A percentile compares a stretch with the other conserved stretches of the same genome.
Evolutionary conservation across 2,797 vertebrate genomes (phyloP).

Genomic region (Sebastes matsubarae): DNA sequence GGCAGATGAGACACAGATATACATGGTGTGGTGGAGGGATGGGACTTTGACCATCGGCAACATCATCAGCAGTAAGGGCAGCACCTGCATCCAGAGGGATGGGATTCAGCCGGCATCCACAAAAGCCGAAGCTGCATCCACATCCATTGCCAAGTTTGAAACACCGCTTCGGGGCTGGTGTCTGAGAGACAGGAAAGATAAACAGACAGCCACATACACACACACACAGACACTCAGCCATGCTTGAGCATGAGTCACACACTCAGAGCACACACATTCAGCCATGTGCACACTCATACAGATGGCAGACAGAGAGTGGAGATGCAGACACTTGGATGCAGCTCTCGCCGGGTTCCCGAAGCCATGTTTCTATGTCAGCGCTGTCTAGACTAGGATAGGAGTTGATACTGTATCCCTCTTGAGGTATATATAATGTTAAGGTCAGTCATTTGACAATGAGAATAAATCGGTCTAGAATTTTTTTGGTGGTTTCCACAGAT

Average conservation of each 20-base stretch:
- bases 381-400: conserved; percentile 59
- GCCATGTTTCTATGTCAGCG: conserved; percentile 46
- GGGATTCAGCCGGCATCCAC: conserved; percentile 29
- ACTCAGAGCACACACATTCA: conserved; percentile 64
- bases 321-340: conserved; percentile 64
- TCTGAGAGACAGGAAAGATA: conserved; percentile 63
- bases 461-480: neutral
- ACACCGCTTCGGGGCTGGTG: conserved; percentile 51
- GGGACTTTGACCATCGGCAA: neutral
- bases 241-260: conserved; percentile 68
- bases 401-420: conserved; percentile 23
- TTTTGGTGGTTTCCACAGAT: neutral
- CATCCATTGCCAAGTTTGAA: conserved; percentile 51
- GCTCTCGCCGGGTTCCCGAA: conserved; percentile 47
- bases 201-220: conserved; percentile 49
- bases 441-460: conserved; percentile 20
- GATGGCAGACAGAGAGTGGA: conserved; percentile 67
- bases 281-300: conserved; percentile 70
- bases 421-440: conserved; percentile 4
- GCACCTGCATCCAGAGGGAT: conserved; percentile 26
- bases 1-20: neutral
- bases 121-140: conserved; percentile 37
- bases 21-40: neutral
- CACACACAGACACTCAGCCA: conserved; percentile 50
- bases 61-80: conserved; percentile 2